phyloP scores from a whole-genome alignment of 2,888 invertebrate genomes.

The Hydrotaea diabolus region DNA sequence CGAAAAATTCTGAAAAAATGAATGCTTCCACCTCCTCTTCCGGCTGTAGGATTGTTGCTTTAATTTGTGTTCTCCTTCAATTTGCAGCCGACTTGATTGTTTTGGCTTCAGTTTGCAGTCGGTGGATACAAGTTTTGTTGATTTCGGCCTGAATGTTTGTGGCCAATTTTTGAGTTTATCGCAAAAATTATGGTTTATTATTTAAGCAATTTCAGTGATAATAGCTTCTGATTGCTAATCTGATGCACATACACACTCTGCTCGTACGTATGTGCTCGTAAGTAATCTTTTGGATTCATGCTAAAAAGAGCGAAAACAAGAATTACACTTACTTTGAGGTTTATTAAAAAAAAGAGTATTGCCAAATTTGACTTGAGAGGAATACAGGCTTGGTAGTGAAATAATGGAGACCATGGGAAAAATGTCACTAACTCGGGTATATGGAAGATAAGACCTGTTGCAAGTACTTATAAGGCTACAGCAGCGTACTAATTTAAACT shows the following conservation, averaged over 20 bases:
- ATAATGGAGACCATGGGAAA: too few relatives aligned
- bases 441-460: too few relatives aligned
- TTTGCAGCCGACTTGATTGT: neutral
- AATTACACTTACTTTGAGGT: too few relatives aligned
- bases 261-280: too few relatives aligned
- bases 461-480: too few relatives aligned
- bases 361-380: too few relatives aligned
- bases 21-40: conserved; percentile 78
- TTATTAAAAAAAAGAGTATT: too few relatives aligned
- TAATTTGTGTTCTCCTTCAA: conserved; percentile 25
- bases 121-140: neutral
- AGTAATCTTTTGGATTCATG: neutral
- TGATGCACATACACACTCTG: conserved; percentile 29
- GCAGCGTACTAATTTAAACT: too few relatives aligned
- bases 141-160: neutral
- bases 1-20: conserved; percentile 42
- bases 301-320: neutral
- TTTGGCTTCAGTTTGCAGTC: neutral
- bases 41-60: conserved; percentile 74
- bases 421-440: too few relatives aligned
- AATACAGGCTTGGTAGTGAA: too few relatives aligned
- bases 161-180: conserved; percentile 62
- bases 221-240: conserved; percentile 67
- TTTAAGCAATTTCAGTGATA: conserved; percentile 66
- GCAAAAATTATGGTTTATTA: conserved; percentile 67